A percentile compares a stretch with the other conserved stretches of the same genome.
These are phyloP conservation scores for Microplitis demolitor DNA, from an alignment of 1,140 invertebrate genomes.

Conservation along the genomic window DNA sequence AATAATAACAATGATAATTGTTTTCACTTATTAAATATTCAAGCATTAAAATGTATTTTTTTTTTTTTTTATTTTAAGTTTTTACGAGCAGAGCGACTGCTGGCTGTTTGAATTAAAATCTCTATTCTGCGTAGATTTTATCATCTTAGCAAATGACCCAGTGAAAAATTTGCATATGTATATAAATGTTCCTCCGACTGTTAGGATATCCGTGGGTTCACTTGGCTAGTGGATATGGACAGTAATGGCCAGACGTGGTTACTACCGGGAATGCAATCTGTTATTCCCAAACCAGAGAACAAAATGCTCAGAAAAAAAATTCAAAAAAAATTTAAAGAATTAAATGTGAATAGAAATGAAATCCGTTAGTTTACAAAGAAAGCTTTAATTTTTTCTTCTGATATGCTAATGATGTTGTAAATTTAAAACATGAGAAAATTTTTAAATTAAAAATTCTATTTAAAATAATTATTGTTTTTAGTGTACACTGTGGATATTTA, in stretches of 20 bases:
- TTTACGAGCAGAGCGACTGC: too few relatives aligned
- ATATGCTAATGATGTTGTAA: too few relatives aligned
- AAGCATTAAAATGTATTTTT: too few relatives aligned
- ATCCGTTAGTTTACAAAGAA: too few relatives aligned
- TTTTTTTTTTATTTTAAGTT: too few relatives aligned
- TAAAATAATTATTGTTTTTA: too few relatives aligned
- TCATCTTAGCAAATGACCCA: conserved; percentile 7
- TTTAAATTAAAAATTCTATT: too few relatives aligned
- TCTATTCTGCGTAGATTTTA: not conserved
- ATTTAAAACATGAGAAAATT: too few relatives aligned
- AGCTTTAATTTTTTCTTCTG: too few relatives aligned
- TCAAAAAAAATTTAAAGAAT: not conserved
- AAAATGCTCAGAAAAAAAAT: not conserved
- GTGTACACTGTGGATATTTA: too few relatives aligned
- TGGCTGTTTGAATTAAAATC: not conserved
- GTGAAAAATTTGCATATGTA: not conserved
- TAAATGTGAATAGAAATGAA: not conserved
- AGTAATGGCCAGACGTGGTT: not conserved
- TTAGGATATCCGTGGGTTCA: not conserved
- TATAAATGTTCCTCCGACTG: not conserved
- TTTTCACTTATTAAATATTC: too few relatives aligned
- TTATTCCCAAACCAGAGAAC: not conserved
- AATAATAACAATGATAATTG: too few relatives aligned
- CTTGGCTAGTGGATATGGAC: conserved; percentile 4
- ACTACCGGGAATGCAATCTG: not conserved